phyloP scores from a whole-genome alignment of 2,888 invertebrate species.

The Microctonus brassicae region DNA sequence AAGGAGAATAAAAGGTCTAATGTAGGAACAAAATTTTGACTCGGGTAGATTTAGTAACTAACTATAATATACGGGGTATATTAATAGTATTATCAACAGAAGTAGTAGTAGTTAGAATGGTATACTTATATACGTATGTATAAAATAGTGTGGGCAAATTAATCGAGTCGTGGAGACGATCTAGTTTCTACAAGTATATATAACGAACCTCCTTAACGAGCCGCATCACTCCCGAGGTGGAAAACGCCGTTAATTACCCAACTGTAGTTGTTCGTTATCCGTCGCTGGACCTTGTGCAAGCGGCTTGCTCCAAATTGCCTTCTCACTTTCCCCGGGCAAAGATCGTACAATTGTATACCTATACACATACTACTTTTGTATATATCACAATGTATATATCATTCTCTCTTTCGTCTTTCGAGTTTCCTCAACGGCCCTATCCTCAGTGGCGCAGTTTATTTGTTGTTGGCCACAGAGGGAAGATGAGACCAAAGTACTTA shows the following conservation, averaged over 20 bases:
- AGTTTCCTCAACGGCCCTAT: constrained; percentile 21
- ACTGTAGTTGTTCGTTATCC: constrained; percentile 61
- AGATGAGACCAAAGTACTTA: constrained; percentile 26
- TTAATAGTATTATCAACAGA: too few relatives aligned
- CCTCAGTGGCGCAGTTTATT: constrained; percentile 50
- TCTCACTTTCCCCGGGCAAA: constrained; percentile 57
- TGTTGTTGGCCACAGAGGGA: constrained; percentile 54
- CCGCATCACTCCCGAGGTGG: constrained; percentile 64
- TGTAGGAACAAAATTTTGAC: too few relatives aligned
- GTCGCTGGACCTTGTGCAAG: constrained; percentile 50
- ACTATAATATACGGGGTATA: too few relatives aligned
- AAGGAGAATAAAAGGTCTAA: too few relatives aligned
- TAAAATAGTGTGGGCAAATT: constrained; percentile 13
- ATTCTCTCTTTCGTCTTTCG: constrained; percentile 27
- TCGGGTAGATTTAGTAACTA: too few relatives aligned
- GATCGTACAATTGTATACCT: constrained; percentile 51
- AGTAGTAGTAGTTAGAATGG: too few relatives aligned
- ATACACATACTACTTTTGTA: constrained; percentile 6
- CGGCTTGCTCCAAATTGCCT: constrained; percentile 63
- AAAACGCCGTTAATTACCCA: constrained; percentile 68
- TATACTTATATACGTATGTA: too few relatives aligned
- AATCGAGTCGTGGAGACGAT: constrained; percentile 22
- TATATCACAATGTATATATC: constrained; percentile 22
- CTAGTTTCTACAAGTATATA: constrained; percentile 47
- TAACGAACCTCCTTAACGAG: constrained; percentile 64